These are phyloP conservation scores for Endomychus coccineus DNA, from an alignment of 2,888 invertebrate genomes.

Conservation along the genomic window DNA sequence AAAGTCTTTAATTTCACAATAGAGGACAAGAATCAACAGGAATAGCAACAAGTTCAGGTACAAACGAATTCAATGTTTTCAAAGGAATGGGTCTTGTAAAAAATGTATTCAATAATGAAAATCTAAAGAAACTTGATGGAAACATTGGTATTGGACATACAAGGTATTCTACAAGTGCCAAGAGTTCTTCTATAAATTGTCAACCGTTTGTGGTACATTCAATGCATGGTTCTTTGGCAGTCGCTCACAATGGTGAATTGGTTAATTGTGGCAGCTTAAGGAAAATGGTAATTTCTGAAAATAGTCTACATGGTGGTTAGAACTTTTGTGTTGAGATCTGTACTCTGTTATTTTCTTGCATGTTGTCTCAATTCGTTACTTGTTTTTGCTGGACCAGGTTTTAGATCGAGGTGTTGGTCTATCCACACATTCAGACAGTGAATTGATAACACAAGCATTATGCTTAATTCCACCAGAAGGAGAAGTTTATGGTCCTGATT, in stretches of 20 bases:
- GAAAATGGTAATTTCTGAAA: constrained; percentile 59
- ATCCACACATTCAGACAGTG: constrained; percentile 94
- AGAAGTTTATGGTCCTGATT: constrained; percentile 80
- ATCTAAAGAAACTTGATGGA: constrained; percentile 74
- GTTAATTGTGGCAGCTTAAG: constrained; percentile 85
- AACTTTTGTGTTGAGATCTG: too few species aligned
- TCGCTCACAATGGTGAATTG: constrained; percentile 97
- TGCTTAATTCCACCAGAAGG: constrained; percentile 87
- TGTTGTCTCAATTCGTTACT: background rate
- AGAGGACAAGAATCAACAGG: constrained; percentile 98
- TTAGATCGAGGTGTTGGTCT: constrained; percentile 88
- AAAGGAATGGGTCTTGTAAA: constrained; percentile 96
- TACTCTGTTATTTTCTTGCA: too few species aligned
- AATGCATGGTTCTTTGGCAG: constrained; percentile 86
- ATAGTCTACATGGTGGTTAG: too few species aligned
- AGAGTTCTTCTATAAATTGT: constrained; percentile 84
- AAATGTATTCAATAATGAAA: constrained; percentile 84
- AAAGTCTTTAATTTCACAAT: constrained; percentile 19
- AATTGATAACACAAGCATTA: constrained; percentile 92
- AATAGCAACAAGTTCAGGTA: constrained; percentile 86
- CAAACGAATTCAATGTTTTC: constrained; percentile 71
- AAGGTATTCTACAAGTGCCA: constrained; percentile 92
- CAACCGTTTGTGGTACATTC: constrained; percentile 99
- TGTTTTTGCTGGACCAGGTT: constrained; percentile 51
- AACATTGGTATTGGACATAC: constrained; percentile 96